These are phyloP conservation scores for Epirrhoe tristata DNA, from an alignment of 2,888 invertebrate species.

Conservation along the genomic window DNA sequence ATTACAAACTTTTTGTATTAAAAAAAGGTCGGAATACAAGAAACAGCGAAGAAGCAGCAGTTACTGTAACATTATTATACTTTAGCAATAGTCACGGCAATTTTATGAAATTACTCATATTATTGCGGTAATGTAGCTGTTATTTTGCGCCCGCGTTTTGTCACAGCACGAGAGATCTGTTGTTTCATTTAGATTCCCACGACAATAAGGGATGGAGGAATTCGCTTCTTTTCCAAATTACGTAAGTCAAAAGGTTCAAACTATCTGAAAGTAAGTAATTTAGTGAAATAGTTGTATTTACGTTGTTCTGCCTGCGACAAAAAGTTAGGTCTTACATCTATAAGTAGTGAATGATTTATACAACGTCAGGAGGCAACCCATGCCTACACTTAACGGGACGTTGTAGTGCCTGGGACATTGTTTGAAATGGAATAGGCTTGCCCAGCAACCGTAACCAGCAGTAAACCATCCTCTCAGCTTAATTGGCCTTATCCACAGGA, in stretches of 20 bases:
- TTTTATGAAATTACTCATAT: constrained; percentile 45
- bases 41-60: constrained; percentile 11
- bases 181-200: not conserved
- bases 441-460: too few species aligned
- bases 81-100: constrained; percentile 41
- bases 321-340: too few species aligned
- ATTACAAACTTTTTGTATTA: not conserved
- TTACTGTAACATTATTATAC: constrained; percentile 39
- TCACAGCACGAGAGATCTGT: constrained; percentile 1
- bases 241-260: not conserved
- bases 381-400: too few species aligned
- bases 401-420: too few species aligned
- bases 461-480: too few species aligned
- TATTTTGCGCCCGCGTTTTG: constrained; percentile 26
- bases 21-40: not conserved
- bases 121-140: constrained; percentile 41
- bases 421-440: too few species aligned
- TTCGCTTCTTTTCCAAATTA: not conserved
- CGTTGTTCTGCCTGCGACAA: too few species aligned
- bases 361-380: too few species aligned
- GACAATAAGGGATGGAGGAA: not conserved
- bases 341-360: too few species aligned
- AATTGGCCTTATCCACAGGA: too few species aligned
- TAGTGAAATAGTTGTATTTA: too few species aligned
- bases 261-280: too few species aligned